A percentile compares a stretch with the other conserved stretches of the same genome.
Conservation (phyloP, 2,888 invertebrate species). For the Acrobasis consociella region DNA sequence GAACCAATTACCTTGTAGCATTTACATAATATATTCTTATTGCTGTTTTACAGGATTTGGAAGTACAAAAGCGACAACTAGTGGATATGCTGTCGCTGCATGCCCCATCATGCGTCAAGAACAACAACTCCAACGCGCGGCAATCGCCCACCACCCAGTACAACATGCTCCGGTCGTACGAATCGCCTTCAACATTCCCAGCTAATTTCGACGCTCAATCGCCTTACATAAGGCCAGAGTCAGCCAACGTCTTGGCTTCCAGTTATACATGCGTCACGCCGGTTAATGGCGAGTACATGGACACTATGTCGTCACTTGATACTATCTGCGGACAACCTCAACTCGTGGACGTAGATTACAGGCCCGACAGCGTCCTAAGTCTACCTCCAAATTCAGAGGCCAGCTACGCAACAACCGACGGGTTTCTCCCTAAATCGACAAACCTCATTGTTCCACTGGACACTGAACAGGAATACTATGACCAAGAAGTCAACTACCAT, state of each 20-base stretch:
- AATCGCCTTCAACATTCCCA: conserved; percentile 74
- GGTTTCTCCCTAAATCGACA: conserved; percentile 71
- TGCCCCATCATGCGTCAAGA: conserved; percentile 86
- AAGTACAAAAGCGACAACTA: conserved; percentile 89
- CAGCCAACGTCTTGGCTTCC: conserved; percentile 77
- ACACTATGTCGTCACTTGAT: conserved; percentile 68
- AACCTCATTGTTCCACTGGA: conserved; percentile 80
- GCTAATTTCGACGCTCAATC: conserved; percentile 70
- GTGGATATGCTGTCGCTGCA: conserved; percentile 91
- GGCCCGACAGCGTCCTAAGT: conserved; percentile 75
- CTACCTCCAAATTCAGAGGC: conserved; percentile 60
- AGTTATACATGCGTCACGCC: conserved; percentile 74
- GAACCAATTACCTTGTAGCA: not conserved
- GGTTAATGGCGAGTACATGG: conserved; percentile 67
- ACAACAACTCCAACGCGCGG: conserved; percentile 64
- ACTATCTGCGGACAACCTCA: conserved; percentile 66
- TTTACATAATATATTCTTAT: not conserved
- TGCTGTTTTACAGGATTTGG: conserved; percentile 85
- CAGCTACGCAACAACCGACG: conserved; percentile 67
- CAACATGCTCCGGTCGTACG: conserved; percentile 72
- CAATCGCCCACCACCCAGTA: conserved; percentile 69
- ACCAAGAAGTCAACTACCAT: conserved; percentile 79
- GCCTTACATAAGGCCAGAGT: conserved; percentile 78
- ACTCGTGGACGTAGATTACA: conserved; percentile 66
- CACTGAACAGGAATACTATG: conserved; percentile 78